A percentile compares a stretch with the other conserved stretches of the same genome.
phyloP scores from a whole-genome alignment of 2,113 vertebrate genomes.

The Anoplopoma fimbria region DNA sequence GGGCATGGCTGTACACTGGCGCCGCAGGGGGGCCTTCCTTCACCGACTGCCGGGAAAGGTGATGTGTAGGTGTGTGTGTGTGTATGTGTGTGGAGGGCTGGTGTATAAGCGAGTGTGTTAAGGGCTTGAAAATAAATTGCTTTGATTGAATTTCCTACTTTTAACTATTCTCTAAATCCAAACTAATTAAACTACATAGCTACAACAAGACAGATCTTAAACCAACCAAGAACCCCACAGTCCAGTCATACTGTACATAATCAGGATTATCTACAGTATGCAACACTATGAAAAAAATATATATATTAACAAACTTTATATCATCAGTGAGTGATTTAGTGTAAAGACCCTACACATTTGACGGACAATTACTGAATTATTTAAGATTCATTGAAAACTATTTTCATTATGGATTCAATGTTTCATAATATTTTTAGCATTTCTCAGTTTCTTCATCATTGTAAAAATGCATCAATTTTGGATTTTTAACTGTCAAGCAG shows the following conservation, averaged over 20 bases:
- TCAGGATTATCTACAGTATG: no score
- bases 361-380: not conserved
- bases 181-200: slow-evolving; percentile 10
- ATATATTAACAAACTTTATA: not conserved
- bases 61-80: not conserved
- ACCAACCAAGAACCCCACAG: not conserved
- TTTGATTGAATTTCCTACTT: not conserved
- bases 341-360: not conserved
- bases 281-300: no score
- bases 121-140: not conserved
- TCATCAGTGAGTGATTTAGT: not conserved
- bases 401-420: not conserved
- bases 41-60: slow-evolving; percentile 15
- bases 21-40: slow-evolving; percentile 46
- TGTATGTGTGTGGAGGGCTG: not conserved
- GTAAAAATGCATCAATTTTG: not conserved
- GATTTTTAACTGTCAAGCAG: not conserved
- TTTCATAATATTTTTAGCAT: not conserved
- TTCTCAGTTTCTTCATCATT: not conserved
- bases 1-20: slow-evolving; percentile 49
- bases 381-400: not conserved
- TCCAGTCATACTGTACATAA: not conserved
- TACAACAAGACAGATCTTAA: not conserved
- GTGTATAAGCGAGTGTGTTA: not conserved
- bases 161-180: slow-evolving; percentile 11